Conservation (phyloP, 2,797 vertebrate genomes). For the Melanotaenia parkinsoni region DNA sequence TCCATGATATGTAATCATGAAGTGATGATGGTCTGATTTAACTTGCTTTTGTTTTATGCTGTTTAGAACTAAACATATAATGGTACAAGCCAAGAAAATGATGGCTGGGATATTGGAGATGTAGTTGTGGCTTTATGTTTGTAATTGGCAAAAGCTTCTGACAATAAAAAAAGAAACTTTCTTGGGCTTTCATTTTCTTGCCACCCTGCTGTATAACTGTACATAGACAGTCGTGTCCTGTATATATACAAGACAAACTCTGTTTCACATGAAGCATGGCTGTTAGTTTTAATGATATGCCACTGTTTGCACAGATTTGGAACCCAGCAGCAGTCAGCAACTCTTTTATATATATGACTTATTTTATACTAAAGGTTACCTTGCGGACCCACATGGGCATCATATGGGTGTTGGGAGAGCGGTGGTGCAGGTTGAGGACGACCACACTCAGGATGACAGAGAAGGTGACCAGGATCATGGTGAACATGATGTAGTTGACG, state of each 20-base stretch:
- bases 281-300: neutral
- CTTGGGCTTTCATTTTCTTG: neutral
- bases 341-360: neutral
- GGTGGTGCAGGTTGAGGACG: slow-evolving; percentile 92
- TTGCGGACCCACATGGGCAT: slow-evolving; percentile 91
- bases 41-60: neutral
- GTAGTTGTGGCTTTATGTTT: neutral
- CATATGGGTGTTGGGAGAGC: slow-evolving; percentile 87
- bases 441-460: slow-evolving; percentile 93
- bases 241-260: neutral
- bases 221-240: too few relatives aligned
- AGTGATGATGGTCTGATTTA: neutral
- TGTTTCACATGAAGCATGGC: neutral
- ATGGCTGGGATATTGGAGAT: neutral
- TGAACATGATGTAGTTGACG: slow-evolving; percentile 94
- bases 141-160: neutral
- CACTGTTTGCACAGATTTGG: neutral
- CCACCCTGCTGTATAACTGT: neutral
- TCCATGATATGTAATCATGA: neutral
- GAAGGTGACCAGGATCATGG: slow-evolving; percentile 92
- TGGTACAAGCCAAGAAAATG: neutral
- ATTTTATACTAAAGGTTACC: slow-evolving; percentile 73
- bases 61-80: neutral
- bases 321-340: neutral
- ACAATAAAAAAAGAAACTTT: slow-evolving; percentile 2